phyloP scores from a whole-genome alignment of 2,888 invertebrate genomes.

The Euplexia lucipara region DNA sequence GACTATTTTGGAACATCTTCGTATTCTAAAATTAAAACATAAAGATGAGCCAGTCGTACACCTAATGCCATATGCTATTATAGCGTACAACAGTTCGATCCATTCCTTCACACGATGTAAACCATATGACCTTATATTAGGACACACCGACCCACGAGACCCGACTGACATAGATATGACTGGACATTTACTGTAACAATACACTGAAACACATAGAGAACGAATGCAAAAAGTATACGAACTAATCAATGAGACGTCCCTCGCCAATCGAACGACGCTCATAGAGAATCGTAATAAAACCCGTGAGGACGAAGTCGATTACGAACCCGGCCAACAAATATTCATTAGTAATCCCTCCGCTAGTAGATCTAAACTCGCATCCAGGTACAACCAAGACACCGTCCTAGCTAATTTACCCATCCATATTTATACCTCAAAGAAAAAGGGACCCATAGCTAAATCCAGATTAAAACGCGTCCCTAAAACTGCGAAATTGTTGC shows the following conservation, averaged over 20 bases:
- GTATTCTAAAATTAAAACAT: background rate
- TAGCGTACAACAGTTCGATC: no score
- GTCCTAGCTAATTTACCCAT: constrained; percentile 2
- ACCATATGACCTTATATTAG: background rate
- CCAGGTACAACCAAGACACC: background rate
- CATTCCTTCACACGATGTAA: background rate
- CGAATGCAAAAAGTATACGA: constrained; percentile 1
- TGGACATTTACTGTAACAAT: background rate
- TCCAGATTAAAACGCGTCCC: no score
- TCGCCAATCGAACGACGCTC: constrained; percentile 1
- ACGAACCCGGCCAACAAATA: constrained; percentile 12
- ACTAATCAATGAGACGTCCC: background rate
- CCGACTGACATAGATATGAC: constrained; percentile 4
- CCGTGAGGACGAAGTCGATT: background rate
- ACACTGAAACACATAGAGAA: background rate
- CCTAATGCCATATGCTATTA: constrained; percentile 2
- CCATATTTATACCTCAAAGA: constrained; percentile 8
- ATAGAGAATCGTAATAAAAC: constrained; percentile 6
- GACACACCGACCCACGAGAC: constrained; percentile 8
- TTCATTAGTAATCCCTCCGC: background rate
- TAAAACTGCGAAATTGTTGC: no score
- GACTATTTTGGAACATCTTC: background rate
- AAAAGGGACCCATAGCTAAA: no score
- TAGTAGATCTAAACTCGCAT: constrained; percentile 8
- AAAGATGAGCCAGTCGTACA: background rate